These are phyloP conservation scores for Sarcophaga caerulescens DNA, from an alignment of 2,888 invertebrate genomes.

Conservation along the genomic window DNA sequence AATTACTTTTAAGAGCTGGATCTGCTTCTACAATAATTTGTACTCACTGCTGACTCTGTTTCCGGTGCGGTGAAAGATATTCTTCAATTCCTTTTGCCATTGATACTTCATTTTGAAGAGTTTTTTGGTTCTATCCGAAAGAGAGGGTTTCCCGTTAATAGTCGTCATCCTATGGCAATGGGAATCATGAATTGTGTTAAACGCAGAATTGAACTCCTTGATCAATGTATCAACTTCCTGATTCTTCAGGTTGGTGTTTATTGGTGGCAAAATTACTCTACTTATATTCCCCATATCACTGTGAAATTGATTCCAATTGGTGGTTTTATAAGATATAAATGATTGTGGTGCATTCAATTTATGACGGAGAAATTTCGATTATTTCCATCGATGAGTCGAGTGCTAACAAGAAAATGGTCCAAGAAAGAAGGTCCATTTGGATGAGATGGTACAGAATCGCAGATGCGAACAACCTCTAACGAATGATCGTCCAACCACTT, in stretches of 20 bases:
- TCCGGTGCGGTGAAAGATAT: background rate
- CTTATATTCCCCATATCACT: background rate
- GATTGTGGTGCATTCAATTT: background rate
- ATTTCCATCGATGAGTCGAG: background rate
- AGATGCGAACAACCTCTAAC: no score
- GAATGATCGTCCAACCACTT: no score
- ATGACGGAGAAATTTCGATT: background rate
- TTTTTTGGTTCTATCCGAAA: no score
- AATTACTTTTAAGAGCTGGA: background rate
- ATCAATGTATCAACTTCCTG: background rate
- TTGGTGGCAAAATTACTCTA: background rate
- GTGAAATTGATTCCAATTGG: slow-evolving; percentile 18
- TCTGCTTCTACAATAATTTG: background rate
- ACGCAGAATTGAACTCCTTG: background rate
- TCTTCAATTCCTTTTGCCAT: background rate
- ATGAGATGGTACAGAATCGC: no score
- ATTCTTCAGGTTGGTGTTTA: background rate
- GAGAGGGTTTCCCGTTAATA: background rate
- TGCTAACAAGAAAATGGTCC: background rate
- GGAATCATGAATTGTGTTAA: background rate
- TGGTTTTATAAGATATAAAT: slow-evolving; percentile 2
- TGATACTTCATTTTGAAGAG: no score
- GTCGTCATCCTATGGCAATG: background rate
- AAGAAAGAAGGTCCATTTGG: background rate
- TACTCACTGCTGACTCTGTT: background rate